Evolutionary conservation across 2,113 vertebrate species (phyloP).

Genomic region (Glaucomys volans): DNA sequence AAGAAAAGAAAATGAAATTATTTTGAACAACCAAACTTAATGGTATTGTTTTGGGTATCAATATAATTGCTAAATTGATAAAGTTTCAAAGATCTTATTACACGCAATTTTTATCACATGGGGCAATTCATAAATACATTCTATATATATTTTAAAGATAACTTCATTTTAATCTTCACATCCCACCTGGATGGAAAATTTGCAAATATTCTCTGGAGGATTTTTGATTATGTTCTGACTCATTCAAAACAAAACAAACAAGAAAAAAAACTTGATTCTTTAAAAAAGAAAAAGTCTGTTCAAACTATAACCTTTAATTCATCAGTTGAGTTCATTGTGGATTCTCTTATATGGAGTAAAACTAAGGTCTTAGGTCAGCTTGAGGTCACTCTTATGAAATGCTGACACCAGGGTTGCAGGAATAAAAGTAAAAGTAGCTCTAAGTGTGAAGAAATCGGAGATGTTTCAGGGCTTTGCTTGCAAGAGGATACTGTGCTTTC

Average conservation of each 20-base stretch:
- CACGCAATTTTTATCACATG: neutral
- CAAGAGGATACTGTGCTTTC: neutral
- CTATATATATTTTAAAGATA: constrained; percentile 47
- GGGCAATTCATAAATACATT: constrained; percentile 18
- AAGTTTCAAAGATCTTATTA: neutral
- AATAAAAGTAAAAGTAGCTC: neutral
- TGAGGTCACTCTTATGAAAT: accelerated
- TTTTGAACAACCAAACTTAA: constrained; percentile 29
- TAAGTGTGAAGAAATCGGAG: neutral
- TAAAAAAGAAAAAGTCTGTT: neutral
- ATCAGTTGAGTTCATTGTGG: neutral
- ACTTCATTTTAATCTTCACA: constrained; percentile 52
- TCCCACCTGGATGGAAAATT: constrained; percentile 45
- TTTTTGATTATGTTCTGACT: constrained; percentile 52
- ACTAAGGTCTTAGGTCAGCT: neutral
- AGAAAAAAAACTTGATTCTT: neutral
- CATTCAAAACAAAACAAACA: neutral
- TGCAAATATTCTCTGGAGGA: constrained; percentile 43
- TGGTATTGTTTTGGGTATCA: constrained; percentile 28
- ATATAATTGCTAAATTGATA: constrained; percentile 3
- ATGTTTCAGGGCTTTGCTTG: neutral
- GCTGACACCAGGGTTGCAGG: neutral
- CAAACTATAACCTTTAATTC: neutral
- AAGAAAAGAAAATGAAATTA: neutral
- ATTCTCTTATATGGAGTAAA: neutral